A percentile compares a stretch with the other conserved stretches of the same genome.
phyloP scores from a whole-genome alignment of 2,797 vertebrate genomes.

The Picus viridis region DNA sequence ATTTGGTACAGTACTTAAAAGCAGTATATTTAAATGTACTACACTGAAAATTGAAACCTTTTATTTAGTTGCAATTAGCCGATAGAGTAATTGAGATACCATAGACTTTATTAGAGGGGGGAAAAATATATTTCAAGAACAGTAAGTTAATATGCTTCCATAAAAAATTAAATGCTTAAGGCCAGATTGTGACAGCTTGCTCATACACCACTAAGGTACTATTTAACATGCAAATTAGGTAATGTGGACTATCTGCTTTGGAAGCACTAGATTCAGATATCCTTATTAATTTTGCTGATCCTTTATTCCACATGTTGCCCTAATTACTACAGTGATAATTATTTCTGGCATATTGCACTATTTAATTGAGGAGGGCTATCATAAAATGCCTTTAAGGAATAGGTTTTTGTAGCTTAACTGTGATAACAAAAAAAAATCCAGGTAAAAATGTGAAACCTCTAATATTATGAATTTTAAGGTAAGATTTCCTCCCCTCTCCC shows the following conservation, averaged over 20 bases:
- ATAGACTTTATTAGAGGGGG: neutral
- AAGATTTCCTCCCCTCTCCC: neutral
- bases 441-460: neutral
- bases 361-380: neutral
- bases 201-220: neutral
- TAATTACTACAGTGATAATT: neutral
- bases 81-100: neutral
- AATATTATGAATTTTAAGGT: neutral
- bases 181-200: neutral
- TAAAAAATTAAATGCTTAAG: neutral
- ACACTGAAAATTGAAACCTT: conserved; percentile 6
- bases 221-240: neutral
- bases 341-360: neutral
- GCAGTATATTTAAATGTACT: neutral
- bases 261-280: neutral
- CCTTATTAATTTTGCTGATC: neutral
- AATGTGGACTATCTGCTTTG: neutral
- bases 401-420: neutral
- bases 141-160: neutral
- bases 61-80: conserved; percentile 22
- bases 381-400: neutral
- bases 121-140: neutral
- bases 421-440: neutral
- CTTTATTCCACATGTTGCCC: neutral
- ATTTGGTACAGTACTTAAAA: neutral